Evolutionary conservation across 1,140 invertebrate genomes (phyloP), one percentile per base, ranked within the genome.

Genomic region (Medauroidea extradentata): DNA sequence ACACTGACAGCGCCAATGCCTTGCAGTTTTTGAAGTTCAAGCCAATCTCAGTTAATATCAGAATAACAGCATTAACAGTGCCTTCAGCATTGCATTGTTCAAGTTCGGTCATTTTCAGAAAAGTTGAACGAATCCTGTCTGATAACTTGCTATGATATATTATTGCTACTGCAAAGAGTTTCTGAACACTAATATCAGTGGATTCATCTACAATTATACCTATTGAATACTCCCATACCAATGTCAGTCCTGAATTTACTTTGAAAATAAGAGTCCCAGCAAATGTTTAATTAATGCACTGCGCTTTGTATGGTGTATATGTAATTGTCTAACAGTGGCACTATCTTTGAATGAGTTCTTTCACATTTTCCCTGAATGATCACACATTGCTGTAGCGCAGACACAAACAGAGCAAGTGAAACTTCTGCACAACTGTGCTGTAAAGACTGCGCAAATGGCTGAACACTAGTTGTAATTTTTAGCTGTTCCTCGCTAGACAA

Each of bases 201-300:
- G 71, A 76, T 61, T 78, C 73, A 63, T 75, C 73, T 13, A 75
- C 49, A 19, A 76, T 63, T 2, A 74, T 54, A 38, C 71, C 11
- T 7, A 34, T 7, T 75, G 53, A 66, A 77, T 23, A 60, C 21
- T 59, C 63, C 62, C 2, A 72, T 63, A 29, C 65, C 68, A 34
- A 76, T 61, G 63, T 75, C 73, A n/a, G 16, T 25, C 27, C 13
- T 3, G 8, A 50, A 4, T 16, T 51, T 27, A 14, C 25, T 18
- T 5, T 34, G 5, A 34, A 34, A 34, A 34, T 34, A 34, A 7
- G 29, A n/a, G 29, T 34, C 29, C 29, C 29, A 34, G 11, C 29
- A 34, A 34, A 34, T 34, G 4, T 34, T 34, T 34, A 34, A 34
- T 34, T 7, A 34, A 4, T 34, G 29, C 29, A 34, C 29, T 34